Evolutionary conservation across 1,140 invertebrate species (phyloP).

Genomic region (Penaeus japonicus): DNA sequence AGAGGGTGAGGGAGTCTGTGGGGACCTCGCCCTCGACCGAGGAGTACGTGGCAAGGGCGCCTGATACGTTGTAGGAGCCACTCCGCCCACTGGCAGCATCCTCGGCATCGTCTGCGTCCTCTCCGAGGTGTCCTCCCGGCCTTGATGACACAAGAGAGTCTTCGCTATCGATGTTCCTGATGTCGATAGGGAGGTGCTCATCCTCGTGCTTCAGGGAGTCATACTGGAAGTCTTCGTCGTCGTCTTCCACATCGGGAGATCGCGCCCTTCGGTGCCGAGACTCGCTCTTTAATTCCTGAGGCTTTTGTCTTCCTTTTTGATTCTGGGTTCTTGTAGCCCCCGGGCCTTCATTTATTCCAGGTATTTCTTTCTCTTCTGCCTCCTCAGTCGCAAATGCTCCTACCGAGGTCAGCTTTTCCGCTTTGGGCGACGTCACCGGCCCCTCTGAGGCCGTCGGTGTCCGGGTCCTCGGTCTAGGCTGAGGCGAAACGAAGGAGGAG

Average conservation of each 20-base stretch:
- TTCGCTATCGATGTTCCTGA: constrained; percentile 49
- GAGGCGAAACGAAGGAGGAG: too few relatives aligned
- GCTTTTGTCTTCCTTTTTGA: neutral
- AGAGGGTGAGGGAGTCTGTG: neutral
- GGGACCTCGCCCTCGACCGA: constrained; percentile 23
- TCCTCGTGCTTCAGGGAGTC: constrained; percentile 49
- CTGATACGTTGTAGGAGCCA: neutral
- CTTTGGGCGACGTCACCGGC: neutral
- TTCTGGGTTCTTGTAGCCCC: neutral
- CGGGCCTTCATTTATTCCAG: too few relatives aligned
- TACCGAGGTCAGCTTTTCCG: neutral
- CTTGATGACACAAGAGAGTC: constrained; percentile 25
- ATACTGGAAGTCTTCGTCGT: constrained; percentile 53
- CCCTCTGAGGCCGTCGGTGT: neutral
- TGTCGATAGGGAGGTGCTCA: constrained; percentile 35
- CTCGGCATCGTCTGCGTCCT: neutral
- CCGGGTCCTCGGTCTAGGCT: neutral
- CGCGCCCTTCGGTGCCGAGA: too few relatives aligned
- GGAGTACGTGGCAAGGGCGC: neutral
- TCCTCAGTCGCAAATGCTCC: neutral
- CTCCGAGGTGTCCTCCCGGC: neutral
- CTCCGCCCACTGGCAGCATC: neutral
- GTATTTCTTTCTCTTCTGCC: neutral
- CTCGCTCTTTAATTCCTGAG: neutral
- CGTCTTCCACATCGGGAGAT: neutral